Evolutionary conservation across 2,797 vertebrate species (phyloP).

Genomic region (Kryptolebias ocellatus): DNA sequence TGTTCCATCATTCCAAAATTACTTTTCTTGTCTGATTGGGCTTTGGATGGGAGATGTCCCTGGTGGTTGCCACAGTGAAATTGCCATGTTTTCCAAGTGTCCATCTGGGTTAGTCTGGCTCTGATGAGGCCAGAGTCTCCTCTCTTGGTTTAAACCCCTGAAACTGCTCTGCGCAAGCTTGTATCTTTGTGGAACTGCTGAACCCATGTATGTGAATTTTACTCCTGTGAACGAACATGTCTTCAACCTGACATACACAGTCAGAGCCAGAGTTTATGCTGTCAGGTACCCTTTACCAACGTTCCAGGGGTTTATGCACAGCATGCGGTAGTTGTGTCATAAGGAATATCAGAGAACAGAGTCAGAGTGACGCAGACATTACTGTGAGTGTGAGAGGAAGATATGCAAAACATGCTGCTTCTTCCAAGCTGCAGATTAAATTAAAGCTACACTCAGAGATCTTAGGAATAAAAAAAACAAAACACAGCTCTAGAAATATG

Average conservation of each 20-base stretch:
- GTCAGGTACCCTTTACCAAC: conserved; percentile 24
- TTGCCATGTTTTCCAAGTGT: conserved; percentile 82
- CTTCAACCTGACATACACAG: conserved; percentile 38
- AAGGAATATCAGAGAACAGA: conserved; percentile 43
- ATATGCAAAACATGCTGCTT: conserved; percentile 45
- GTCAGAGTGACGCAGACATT: conserved; percentile 20
- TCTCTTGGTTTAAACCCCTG: conserved; percentile 30
- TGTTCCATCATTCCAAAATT: conserved; percentile 77
- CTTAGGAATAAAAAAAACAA: conserved; percentile 37
- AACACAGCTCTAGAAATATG: conserved; percentile 23
- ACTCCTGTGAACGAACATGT: conserved; percentile 11
- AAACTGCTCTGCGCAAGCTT: conserved; percentile 7
- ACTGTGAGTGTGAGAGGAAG: conserved; percentile 14
- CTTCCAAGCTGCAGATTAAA: conserved; percentile 41
- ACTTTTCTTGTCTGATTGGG: conserved; percentile 84
- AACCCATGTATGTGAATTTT: neutral
- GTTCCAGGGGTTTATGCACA: conserved; percentile 22
- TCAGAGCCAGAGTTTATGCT: conserved; percentile 9
- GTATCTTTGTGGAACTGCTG: neutral
- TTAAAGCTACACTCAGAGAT: conserved; percentile 30
- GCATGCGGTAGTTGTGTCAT: conserved; percentile 7
- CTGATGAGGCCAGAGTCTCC: conserved; percentile 49
- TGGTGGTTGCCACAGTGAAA: conserved; percentile 79
- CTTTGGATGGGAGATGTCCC: conserved; percentile 71
- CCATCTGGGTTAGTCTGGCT: conserved; percentile 69